These are phyloP conservation scores for Eristalis pertinax DNA, from an alignment of 2,888 invertebrate genomes.

Conservation along the genomic window DNA sequence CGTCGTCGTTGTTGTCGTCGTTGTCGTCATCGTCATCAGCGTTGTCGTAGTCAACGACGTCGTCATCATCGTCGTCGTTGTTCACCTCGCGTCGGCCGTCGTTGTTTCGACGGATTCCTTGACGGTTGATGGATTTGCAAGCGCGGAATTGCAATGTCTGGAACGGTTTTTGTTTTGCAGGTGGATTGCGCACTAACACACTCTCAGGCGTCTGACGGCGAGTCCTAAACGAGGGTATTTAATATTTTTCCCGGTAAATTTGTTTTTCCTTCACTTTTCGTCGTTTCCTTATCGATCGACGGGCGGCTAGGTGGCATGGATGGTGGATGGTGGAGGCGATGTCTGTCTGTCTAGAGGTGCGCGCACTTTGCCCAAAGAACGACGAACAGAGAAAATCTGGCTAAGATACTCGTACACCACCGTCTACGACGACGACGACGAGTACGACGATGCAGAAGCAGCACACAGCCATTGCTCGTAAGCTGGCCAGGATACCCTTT, in stretches of 20 bases:
- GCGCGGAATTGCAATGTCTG: conserved; percentile 70
- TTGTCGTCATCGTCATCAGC: background rate
- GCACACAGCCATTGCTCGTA: background rate
- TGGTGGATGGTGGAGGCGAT: background rate
- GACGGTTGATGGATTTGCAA: conserved; percentile 67
- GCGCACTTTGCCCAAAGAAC: conserved; percentile 54
- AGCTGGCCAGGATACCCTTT: conserved; percentile 31
- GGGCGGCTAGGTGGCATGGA: background rate
- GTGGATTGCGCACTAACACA: conserved; percentile 68
- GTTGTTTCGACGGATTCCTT: conserved; percentile 12
- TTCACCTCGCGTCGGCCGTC: background rate
- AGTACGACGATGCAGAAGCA: conserved; percentile 2
- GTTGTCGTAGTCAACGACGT: background rate
- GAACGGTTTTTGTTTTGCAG: conserved; percentile 42
- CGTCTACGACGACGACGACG: background rate
- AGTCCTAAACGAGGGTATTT: conserved; percentile 62
- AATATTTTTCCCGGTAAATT: conserved; percentile 39
- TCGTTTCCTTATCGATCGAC: conserved; percentile 63
- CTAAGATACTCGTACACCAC: conserved; percentile 42
- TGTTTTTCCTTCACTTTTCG: conserved; percentile 20
- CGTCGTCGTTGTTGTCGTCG: background rate
- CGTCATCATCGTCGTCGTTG: background rate
- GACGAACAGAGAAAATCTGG: conserved; percentile 60
- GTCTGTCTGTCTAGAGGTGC: conserved; percentile 59
- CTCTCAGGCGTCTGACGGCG: conserved; percentile 6